phyloP scores from a whole-genome alignment of 2,797 vertebrate genomes.

The Steatocranus sp. region DNA sequence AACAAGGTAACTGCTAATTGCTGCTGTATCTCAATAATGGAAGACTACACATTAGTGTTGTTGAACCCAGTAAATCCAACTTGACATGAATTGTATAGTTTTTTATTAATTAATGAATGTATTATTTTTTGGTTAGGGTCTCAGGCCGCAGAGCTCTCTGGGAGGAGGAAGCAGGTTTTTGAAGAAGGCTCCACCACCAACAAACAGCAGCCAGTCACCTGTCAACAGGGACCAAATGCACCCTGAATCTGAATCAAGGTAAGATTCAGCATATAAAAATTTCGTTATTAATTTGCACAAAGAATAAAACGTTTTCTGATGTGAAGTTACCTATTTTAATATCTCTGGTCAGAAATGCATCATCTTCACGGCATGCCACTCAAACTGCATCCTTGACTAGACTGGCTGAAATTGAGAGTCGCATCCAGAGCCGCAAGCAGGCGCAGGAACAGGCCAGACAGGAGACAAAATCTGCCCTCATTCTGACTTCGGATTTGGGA shows the following conservation, averaged over 20 bases:
- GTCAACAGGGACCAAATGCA: background rate
- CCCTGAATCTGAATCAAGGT: conserved; percentile 19
- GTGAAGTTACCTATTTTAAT: background rate
- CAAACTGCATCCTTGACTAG: conserved; percentile 65
- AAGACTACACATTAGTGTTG: background rate
- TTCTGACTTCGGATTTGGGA: background rate
- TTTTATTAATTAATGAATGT: background rate
- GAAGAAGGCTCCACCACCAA: conserved; percentile 57
- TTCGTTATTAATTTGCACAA: background rate
- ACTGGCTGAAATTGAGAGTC: conserved; percentile 76
- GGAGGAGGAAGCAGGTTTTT: conserved; percentile 72
- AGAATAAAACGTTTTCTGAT: background rate
- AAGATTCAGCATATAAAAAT: background rate
- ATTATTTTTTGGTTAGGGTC: background rate
- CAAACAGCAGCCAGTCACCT: conserved; percentile 20
- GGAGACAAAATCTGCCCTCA: background rate
- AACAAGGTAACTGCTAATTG: background rate
- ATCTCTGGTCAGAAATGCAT: conserved; percentile 18
- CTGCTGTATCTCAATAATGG: background rate
- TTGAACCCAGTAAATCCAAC: background rate
- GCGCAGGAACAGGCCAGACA: background rate
- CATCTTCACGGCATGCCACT: conserved; percentile 26
- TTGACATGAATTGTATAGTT: background rate
- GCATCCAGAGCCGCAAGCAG: conserved; percentile 48
- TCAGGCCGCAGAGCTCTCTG: conserved; percentile 13